These are phyloP conservation scores for Pseudorasbora parva DNA, from an alignment of 2,113 vertebrate species.

Conservation along the genomic window DNA sequence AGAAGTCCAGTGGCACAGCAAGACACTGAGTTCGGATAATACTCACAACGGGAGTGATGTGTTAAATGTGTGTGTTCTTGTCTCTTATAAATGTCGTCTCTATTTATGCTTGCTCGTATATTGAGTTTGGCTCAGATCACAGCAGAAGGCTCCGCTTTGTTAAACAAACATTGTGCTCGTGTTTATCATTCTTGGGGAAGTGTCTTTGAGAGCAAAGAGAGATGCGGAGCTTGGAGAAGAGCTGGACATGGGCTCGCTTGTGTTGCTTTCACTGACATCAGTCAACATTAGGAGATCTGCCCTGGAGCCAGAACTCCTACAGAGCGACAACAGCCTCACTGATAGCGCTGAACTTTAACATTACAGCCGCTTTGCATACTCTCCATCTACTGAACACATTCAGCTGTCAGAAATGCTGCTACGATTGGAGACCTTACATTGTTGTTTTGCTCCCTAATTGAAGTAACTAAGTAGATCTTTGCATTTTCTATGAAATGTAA, in stretches of 20 bases:
- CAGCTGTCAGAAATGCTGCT: not conserved
- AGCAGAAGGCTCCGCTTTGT: slow-evolving; percentile 48
- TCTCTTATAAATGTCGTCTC: slow-evolving; percentile 23
- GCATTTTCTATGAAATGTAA: not conserved
- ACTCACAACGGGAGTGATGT: slow-evolving; percentile 3
- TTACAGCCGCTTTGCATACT: slow-evolving; percentile 1
- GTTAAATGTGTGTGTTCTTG: slow-evolving; percentile 29
- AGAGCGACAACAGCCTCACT: slow-evolving; percentile 34
- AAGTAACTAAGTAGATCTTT: not conserved
- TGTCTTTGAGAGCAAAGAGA: slow-evolving; percentile 46
- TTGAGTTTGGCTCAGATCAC: slow-evolving; percentile 43
- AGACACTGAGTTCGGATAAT: slow-evolving; percentile 3
- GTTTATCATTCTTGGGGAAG: slow-evolving; percentile 58
- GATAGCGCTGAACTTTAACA: slow-evolving; percentile 37
- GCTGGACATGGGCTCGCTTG: slow-evolving; percentile 6
- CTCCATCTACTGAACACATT: not conserved
- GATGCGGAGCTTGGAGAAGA: slow-evolving; percentile 20
- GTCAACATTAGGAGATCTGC: slow-evolving; percentile 37
- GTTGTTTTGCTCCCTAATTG: not conserved
- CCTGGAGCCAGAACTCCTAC: slow-evolving; percentile 44
- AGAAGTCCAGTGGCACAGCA: slow-evolving; percentile 22
- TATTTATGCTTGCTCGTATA: slow-evolving; percentile 11
- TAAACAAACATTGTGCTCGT: slow-evolving; percentile 55
- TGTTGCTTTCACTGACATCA: slow-evolving; percentile 47
- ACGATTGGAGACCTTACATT: not conserved